Conservation (phyloP, 2,797 vertebrate species). For the Melanogrammus aeglefinus region DNA sequence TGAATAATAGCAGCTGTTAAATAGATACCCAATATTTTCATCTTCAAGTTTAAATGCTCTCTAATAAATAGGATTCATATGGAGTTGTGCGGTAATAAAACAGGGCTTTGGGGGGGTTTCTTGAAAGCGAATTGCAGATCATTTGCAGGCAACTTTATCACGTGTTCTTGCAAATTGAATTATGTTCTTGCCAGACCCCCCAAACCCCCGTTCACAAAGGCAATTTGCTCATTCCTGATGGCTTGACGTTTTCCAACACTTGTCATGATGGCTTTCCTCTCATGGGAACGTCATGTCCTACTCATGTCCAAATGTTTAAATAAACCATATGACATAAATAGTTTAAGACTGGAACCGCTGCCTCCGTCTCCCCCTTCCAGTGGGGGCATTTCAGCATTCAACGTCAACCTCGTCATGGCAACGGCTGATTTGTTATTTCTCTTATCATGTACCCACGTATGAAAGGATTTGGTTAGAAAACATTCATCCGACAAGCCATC, state of each 20-base stretch:
- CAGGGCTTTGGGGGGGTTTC: too few relatives aligned
- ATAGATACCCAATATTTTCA: too few relatives aligned
- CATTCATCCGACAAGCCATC: conserved; percentile 20
- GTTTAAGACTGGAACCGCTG: neutral
- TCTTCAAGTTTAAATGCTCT: too few relatives aligned
- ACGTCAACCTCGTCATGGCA: too few relatives aligned
- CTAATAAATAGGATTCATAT: too few relatives aligned
- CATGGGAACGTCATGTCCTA: neutral
- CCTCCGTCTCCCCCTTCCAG: neutral
- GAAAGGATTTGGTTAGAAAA: neutral
- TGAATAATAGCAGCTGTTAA: too few relatives aligned
- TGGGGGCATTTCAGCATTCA: too few relatives aligned
- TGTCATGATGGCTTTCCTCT: neutral
- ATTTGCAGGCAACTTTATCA: too few relatives aligned
- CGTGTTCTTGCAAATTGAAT: neutral
- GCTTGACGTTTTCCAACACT: neutral
- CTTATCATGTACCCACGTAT: neutral
- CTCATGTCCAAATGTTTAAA: neutral
- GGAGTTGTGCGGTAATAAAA: too few relatives aligned
- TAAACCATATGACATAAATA: neutral
- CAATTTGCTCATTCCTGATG: neutral
- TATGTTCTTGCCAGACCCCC: too few relatives aligned
- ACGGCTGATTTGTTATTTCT: neutral
- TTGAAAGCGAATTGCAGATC: too few relatives aligned
- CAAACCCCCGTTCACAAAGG: too few relatives aligned